Evolutionary conservation across 2,888 invertebrate species (phyloP), one percentile per base, ranked within the genome.

Genomic region (Amphipyra tragopoginis): DNA sequence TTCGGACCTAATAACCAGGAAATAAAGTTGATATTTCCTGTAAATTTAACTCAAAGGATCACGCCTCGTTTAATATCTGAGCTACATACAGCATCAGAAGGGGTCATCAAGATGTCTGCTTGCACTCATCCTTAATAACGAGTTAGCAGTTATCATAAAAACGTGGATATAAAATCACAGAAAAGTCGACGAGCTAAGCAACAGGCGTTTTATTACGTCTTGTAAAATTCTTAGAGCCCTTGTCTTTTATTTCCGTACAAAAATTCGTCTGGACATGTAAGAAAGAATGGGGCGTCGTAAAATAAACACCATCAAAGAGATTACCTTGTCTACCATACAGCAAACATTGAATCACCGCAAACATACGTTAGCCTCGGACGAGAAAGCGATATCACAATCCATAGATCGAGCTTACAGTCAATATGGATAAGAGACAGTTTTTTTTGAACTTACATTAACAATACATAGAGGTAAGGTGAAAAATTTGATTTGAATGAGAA

Each of bases 341-440:
- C 44, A 65, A 65, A 75, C 60, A 75, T 57, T 77, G 57, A 77
- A 69, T 73, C 69, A 57, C 50, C 53, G 40, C 59, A 53, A 44
- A 55, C 59, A 64, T 42, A 64, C 42, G 47, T 42, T 55, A 56
- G 65, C 74, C 75, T 74, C 70, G 48, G 21, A 51, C 34, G 61
- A 71, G 58, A 77, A 74, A 77, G 69, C 45, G 43, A 38, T 73
- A 47, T 63, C 56, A 51, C 52, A 51, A 34, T 43, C 47, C 42
- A 44, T 21, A 49, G 2, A 40, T 34, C 33, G 14, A 47, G 14
- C 42, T 47, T 36, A 52, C 48, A 48, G 21, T 14, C 44, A 63
- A 45, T 44, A 39, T 14, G 21, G 13, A 5, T 29, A 7, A 21
- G 21, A 21, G 21, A 21, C 21, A 21, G 21, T 21, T 21, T 21